Base-by-base conservation (phyloP, 2,888 invertebrate genomes). In the Coleophora deauratella region DNA sequence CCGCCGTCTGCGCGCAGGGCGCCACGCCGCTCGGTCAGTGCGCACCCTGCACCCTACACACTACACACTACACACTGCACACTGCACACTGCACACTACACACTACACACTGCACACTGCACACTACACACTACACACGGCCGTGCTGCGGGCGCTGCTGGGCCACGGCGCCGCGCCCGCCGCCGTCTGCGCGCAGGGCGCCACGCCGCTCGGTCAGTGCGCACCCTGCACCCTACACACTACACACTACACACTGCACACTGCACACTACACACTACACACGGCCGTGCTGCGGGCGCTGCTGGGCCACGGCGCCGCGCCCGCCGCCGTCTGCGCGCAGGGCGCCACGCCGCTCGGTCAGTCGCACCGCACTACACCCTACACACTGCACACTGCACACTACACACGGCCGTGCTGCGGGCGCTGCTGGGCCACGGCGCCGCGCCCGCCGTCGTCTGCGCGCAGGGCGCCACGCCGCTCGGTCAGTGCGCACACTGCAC, bases 161-260 rank as follows among this genome's bases (percentile, higher is more conserved):
- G 49, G 88, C 98, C 44, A 96, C 97, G 0, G 95, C 98, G 0
- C 80, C 98, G 48, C 98, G 98, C 82, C 96, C 96, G 30, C 97
- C 97, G 11, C 94, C 97, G 39, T 98, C n/a, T n/a, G n/a, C n/a
- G n/a, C n/a, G n/a, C n/a, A n/a, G n/a, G 98, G 98, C 95, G 98
- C 66, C 98, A 98, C 0, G n/a, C n/a, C n/a, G n/a, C n/a, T n/a
- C n/a, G n/a, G n/a, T n/a, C n/a, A n/a, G n/a, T n/a, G n/a, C n/a
- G n/a, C n/a, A n/a, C n/a, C n/a, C n/a, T n/a, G n/a, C n/a, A n/a
- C n/a, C n/a, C n/a, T n/a, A n/a, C n/a, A n/a, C n/a, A n/a, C n/a
- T n/a, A n/a, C n/a, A n/a, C n/a, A n/a, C n/a, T n/a, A n/a, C n/a
- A n/a, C n/a, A n/a, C n/a, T n/a, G n/a, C n/a, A n/a, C n/a, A n/a